Conservation (phyloP, 2,888 invertebrate genomes). For the Hecatera dysodea region DNA sequence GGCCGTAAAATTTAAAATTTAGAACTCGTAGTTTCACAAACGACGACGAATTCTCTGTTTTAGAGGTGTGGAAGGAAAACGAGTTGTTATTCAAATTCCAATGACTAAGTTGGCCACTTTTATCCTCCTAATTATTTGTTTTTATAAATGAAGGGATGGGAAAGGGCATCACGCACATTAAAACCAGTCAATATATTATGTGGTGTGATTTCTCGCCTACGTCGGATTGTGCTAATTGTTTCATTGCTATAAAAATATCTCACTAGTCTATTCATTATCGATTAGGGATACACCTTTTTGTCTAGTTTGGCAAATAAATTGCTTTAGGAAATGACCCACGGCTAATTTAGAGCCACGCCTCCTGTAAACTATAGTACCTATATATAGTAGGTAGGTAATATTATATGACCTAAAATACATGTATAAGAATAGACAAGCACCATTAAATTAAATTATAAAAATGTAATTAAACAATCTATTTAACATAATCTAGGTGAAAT, state of each 20-base stretch:
- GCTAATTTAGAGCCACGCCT: background rate
- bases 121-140: conserved; percentile 1
- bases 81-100: background rate
- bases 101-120: conserved; percentile 3
- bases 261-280: background rate
- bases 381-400: too few relatives aligned
- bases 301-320: background rate
- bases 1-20: conserved; percentile 1
- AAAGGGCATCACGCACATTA: conserved; percentile 2
- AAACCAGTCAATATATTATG: background rate
- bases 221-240: background rate
- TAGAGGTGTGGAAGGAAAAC: conserved; percentile 21
- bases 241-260: background rate
- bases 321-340: background rate
- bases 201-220: background rate
- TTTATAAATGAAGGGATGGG: background rate
- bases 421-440: background rate
- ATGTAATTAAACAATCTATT: conserved; percentile 7
- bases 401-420: background rate
- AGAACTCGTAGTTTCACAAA: background rate
- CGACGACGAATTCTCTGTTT: conserved; percentile 12
- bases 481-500: background rate
- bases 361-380: conserved; percentile 2
- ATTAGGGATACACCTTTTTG: background rate
- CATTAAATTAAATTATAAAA: background rate